A percentile compares a stretch with the other conserved stretches of the same genome.
These are phyloP conservation scores for Bhutanitis thaidina DNA, from an alignment of 2,888 invertebrate genomes.

Conservation along the genomic window DNA sequence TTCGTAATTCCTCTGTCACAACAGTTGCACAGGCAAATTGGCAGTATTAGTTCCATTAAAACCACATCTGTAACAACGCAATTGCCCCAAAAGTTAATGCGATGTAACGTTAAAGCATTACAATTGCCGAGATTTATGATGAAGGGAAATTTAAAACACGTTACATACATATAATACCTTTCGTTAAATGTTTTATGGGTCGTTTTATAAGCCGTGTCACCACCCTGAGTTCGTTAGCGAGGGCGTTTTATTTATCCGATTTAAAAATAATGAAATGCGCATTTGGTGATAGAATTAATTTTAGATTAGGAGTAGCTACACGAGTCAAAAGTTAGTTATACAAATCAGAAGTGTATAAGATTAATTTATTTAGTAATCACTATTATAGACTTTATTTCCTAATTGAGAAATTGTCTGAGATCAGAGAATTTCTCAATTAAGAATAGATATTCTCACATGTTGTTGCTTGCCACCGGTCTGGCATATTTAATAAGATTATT, in stretches of 20 bases:
- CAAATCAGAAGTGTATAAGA: no score
- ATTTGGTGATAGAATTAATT: background rate
- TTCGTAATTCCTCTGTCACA: no score
- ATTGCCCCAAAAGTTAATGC: constrained; percentile 23
- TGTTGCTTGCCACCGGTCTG: no score
- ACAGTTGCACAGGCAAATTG: no score
- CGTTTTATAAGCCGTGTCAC: constrained; percentile 25
- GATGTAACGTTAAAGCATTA: constrained; percentile 22
- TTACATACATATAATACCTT: constrained; percentile 21
- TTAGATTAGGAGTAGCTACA: no score
- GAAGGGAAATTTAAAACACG: constrained; percentile 22
- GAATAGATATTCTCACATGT: no score
- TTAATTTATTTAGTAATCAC: no score
- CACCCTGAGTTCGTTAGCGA: constrained; percentile 20
- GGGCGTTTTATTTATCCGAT: background rate
- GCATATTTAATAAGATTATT: no score
- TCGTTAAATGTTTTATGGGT: constrained; percentile 24
- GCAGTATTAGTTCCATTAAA: constrained; percentile 1
- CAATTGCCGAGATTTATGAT: constrained; percentile 24
- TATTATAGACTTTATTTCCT: no score
- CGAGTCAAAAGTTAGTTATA: no score
- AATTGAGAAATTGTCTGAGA: no score
- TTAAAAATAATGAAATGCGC: background rate
- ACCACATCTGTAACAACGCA: constrained; percentile 9
- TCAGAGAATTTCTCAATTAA: no score